Percentiles rank a stretch among this genome's conserved stretches.
Conservation (phyloP, 2,888 invertebrate species). For the Drosophila subsilvestris region DNA sequence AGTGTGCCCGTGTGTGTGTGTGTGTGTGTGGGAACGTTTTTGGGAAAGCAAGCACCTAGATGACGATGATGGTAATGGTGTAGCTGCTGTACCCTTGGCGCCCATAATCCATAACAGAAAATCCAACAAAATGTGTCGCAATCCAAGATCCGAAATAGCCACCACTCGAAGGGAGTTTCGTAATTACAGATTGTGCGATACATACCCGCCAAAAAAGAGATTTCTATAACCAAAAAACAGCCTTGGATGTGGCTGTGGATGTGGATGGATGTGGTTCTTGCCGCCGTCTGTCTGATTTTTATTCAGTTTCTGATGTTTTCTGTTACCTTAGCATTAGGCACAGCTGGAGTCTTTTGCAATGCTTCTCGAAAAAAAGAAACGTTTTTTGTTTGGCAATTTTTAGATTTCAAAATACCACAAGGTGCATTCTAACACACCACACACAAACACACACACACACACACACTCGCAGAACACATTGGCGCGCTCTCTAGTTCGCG, state of each 20-base stretch:
- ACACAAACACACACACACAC: conserved; percentile 43
- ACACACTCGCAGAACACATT: conserved; percentile 30
- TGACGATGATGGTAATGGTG: neutral
- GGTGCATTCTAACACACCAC: conserved; percentile 72
- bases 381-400: conserved; percentile 76
- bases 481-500: conserved; percentile 14
- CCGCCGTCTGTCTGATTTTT: conserved; percentile 44
- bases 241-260: conserved; percentile 53
- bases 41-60: neutral
- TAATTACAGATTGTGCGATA: conserved; percentile 49
- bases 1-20: conserved; percentile 3
- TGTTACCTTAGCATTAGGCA: conserved; percentile 64
- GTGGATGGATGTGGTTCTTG: conserved; percentile 52
- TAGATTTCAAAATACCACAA: conserved; percentile 78
- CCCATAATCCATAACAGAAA: conserved; percentile 69
- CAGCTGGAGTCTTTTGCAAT: conserved; percentile 79
- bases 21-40: conserved; percentile 67
- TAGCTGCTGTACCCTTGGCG: conserved; percentile 67
- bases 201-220: conserved; percentile 50
- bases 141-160: conserved; percentile 68
- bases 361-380: conserved; percentile 62
- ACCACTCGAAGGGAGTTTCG: conserved; percentile 62
- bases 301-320: conserved; percentile 40
- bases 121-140: conserved; percentile 49
- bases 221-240: conserved; percentile 36